Percentiles rank a stretch among this genome's conserved stretches.
These are phyloP conservation scores for Hydropsyche tenuis DNA, from an alignment of 1,140 invertebrate genomes.

Conservation along the genomic window DNA sequence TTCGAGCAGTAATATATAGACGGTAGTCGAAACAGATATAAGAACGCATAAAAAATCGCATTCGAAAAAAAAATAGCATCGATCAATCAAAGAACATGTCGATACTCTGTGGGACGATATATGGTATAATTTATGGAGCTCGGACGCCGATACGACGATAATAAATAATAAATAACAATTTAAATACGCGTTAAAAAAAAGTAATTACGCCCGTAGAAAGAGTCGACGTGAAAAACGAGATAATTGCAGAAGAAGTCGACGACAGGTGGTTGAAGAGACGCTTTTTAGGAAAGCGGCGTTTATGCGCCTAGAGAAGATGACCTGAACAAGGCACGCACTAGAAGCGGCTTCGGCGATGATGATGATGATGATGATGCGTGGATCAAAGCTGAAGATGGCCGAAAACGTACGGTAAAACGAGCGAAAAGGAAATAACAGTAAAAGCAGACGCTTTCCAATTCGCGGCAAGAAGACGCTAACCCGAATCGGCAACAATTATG, in stretches of 20 bases:
- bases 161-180: no score
- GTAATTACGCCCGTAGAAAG: constrained; percentile 1
- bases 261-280: constrained; percentile 1
- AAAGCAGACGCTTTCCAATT: constrained; percentile 1
- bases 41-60: no score
- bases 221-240: background rate
- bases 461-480: background rate
- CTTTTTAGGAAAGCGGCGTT: no score
- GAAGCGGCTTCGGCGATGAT: no score
- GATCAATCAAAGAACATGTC: background rate
- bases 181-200: background rate
- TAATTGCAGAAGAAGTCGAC: background rate
- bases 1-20: background rate
- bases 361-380: background rate
- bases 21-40: no score
- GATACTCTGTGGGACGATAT: background rate
- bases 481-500: no score
- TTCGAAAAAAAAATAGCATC: no score
- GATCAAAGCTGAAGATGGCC: constrained; percentile 3
- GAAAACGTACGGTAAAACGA: constrained; percentile 3
- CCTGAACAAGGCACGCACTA: no score
- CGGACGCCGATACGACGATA: no score
- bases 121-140: background rate
- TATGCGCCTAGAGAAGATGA: no score
- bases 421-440: constrained; percentile 16